A percentile compares a stretch with the other conserved stretches of the same genome.
Evolutionary conservation across 2,113 vertebrate genomes (phyloP).

Genomic region (Delphinapterus leucas): DNA sequence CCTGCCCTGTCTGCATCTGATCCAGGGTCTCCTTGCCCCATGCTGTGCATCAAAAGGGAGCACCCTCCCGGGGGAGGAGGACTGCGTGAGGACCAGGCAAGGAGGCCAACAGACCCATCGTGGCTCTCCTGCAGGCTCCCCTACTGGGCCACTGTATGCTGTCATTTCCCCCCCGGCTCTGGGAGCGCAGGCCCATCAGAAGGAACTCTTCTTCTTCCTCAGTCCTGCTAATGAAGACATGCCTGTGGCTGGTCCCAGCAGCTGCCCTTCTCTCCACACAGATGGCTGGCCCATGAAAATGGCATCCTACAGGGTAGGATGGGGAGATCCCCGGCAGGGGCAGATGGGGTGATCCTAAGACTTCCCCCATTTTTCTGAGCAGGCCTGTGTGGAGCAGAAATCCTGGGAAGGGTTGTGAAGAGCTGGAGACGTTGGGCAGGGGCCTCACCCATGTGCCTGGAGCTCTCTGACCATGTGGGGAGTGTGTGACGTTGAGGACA

Average conservation of each 20-base stretch:
- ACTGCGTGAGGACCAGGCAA: rapidly evolving
- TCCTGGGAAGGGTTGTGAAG: neutral
- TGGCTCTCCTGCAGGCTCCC: neutral
- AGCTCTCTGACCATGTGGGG: neutral
- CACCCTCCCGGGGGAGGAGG: too few relatives aligned
- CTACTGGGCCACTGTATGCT: too few relatives aligned
- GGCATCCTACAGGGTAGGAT: neutral
- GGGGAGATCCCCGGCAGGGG: neutral
- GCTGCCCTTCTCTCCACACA: neutral
- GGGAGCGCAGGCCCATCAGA: neutral
- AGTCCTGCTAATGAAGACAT: neutral
- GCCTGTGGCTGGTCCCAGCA: neutral
- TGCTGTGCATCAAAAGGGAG: neutral
- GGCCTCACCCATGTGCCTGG: neutral
- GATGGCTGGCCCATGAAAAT: neutral
- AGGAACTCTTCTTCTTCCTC: neutral
- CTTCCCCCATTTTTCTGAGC: neutral
- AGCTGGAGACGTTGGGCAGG: neutral
- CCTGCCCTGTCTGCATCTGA: neutral
- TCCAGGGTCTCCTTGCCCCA: neutral
- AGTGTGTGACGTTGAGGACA: neutral
- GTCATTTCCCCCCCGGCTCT: neutral
- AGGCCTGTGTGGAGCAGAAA: neutral
- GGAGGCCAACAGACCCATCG: neutral
- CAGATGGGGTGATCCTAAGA: neutral